Percentiles rank a stretch among this genome's conserved stretches.
Evolutionary conservation across 2,888 invertebrate species (phyloP).

Genomic region (Oscheius sp.): DNA sequence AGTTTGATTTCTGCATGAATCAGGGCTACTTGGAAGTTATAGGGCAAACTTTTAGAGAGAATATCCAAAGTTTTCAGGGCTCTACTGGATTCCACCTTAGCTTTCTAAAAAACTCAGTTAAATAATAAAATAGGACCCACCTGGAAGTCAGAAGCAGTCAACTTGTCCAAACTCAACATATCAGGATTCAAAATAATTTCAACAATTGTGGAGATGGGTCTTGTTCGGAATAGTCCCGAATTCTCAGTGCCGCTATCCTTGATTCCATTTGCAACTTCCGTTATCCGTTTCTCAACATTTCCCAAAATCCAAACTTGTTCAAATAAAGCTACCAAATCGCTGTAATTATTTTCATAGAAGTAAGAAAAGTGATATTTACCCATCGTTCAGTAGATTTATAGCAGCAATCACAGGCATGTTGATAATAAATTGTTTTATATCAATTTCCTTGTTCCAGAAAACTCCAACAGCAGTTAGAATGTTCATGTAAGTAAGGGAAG

Average conservation of each 20-base stretch:
- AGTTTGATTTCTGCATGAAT: slow-evolving; percentile 77
- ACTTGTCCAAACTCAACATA: slow-evolving; percentile 78
- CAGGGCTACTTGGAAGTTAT: slow-evolving; percentile 69
- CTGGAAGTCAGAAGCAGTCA: slow-evolving; percentile 78
- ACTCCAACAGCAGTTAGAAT: slow-evolving; percentile 65
- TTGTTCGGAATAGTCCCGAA: slow-evolving; percentile 42
- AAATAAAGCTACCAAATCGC: slow-evolving; percentile 65
- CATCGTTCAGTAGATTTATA: slow-evolving; percentile 66
- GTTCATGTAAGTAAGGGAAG: slow-evolving; percentile 63
- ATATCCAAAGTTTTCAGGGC: slow-evolving; percentile 56
- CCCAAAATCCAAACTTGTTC: slow-evolving; percentile 67
- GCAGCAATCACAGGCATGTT: slow-evolving; percentile 65
- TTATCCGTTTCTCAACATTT: slow-evolving; percentile 66
- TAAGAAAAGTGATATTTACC: slow-evolving; percentile 38
- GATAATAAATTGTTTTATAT: slow-evolving; percentile 61
- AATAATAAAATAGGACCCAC: slow-evolving; percentile 71
- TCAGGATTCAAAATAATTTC: slow-evolving; percentile 79
- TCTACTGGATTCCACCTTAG: slow-evolving; percentile 29
- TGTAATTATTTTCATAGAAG: slow-evolving; percentile 37
- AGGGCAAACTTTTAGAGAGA: slow-evolving; percentile 57
- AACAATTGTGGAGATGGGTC: slow-evolving; percentile 68
- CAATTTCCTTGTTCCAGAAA: slow-evolving; percentile 60
- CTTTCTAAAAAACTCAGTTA: slow-evolving; percentile 55
- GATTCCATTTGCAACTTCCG: slow-evolving; percentile 57
- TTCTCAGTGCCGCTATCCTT: slow-evolving; percentile 4